Evolutionary conservation across 2,113 vertebrate genomes (phyloP).

Genomic region (Muntiacus reevesi): DNA sequence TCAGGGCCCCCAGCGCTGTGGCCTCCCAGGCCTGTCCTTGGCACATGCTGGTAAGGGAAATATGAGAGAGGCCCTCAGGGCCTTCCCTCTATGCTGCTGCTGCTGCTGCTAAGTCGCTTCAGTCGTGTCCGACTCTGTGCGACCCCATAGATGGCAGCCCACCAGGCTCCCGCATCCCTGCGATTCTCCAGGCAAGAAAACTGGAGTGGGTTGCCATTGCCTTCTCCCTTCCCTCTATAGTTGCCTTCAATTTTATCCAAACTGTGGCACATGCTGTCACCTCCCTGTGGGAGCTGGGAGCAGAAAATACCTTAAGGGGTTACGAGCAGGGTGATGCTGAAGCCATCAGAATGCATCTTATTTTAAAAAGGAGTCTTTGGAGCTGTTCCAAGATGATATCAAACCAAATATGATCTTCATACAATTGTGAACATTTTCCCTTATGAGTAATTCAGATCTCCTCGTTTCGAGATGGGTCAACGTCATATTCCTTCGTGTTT

Average conservation of each 20-base stretch:
- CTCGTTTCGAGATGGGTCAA: not conserved
- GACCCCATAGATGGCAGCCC: too few relatives aligned
- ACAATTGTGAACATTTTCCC: not conserved
- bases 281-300: not conserved
- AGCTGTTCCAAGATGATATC: not conserved
- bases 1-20: not conserved
- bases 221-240: not conserved
- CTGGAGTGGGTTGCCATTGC: too few relatives aligned
- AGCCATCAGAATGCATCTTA: not conserved
- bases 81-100: not conserved
- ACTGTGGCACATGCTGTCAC: not conserved
- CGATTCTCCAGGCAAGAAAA: too few relatives aligned
- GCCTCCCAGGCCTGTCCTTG: not conserved
- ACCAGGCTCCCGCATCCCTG: too few relatives aligned
- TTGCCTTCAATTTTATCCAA: not conserved
- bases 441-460: not conserved
- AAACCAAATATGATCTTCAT: not conserved
- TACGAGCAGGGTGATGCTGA: not conserved
- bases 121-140: too few relatives aligned
- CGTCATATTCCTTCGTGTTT: not conserved
- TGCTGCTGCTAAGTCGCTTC: too few relatives aligned
- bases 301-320: not conserved
- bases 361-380: slow-evolving; percentile 8
- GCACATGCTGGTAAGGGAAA: not conserved
- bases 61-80: not conserved